Evolutionary conservation across 2,797 vertebrate genomes (phyloP).

Genomic region (Alfaro cultratus): DNA sequence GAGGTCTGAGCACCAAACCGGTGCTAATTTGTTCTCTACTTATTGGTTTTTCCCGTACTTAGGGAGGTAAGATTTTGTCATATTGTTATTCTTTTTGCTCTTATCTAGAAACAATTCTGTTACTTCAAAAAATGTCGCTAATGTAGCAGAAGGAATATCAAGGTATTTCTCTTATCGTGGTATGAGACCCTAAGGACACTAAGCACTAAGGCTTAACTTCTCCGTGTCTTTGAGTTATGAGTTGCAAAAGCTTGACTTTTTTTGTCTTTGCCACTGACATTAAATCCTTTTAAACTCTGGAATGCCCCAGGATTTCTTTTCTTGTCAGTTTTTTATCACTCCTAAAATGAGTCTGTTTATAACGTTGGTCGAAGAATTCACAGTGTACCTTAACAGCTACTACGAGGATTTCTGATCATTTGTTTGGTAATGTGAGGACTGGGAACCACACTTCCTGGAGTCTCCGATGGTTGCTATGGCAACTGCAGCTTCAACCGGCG

Average conservation of each 20-base stretch:
- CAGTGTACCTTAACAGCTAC: too few relatives aligned
- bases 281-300: background rate
- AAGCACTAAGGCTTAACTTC: background rate
- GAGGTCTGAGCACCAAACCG: background rate
- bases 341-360: background rate
- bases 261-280: background rate
- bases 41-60: too few relatives aligned
- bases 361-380: background rate
- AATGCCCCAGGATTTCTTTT: background rate
- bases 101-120: too few relatives aligned
- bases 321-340: background rate
- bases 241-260: background rate
- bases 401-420: background rate
- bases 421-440: background rate
- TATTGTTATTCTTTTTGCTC: too few relatives aligned
- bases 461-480: constrained; percentile 34
- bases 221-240: background rate
- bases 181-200: background rate
- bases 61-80: too few relatives aligned
- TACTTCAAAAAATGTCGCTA: too few relatives aligned
- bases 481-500: constrained; percentile 33
- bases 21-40: too few relatives aligned
- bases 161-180: background rate
- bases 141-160: too few relatives aligned
- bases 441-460: constrained; percentile 8